Evolutionary conservation across 1,140 invertebrate species (phyloP), one percentile per base, ranked within the genome.

Genomic region (Drosophila malerkotliana): DNA sequence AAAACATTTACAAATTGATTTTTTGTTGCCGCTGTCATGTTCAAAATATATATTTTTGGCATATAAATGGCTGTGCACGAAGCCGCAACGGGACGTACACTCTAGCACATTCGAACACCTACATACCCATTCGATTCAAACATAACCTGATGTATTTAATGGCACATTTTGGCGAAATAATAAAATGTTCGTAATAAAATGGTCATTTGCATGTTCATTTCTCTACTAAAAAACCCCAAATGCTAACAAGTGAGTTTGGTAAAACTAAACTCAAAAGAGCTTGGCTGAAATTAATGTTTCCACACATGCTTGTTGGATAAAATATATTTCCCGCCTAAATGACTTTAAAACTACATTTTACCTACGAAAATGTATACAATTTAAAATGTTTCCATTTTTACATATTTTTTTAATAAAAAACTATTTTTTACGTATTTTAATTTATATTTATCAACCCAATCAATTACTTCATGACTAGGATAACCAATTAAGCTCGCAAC

Each of bases 1-100:
- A 85, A 85, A 87, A 85, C 81, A 87, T 85, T 85, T 87, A 87
- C 82, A 85, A 85, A 85, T 85, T 85, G 82, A 84, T 84, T 84
- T 83, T 80, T 83, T 83, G 79, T 71, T 78, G 68, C 58, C 45
- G 52, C 60, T 56, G 55, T 58, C 55, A 58, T 55, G 55, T 62
- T 66, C 47, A 15, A 57, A 47, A 71, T 39, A 71, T 47, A 52
- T 58, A 41, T 67, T 61, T 79, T 61, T 77, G 61, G 72, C 66
- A 76, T 76, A 72, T 72, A 76, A 79, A 82, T 71, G 49, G 53
- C 55, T 39, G 37, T 28, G 47, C 44, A 57, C 64, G 69, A 60
- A 74, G 69, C 81, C 82, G 71, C 82, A 87, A 57, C 47, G 69
- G 81, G 74, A 82, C 55, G 56, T 44, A 79, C 62, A 44, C 49